phyloP scores from a whole-genome alignment of 2,113 vertebrate genomes.

The Podarcis cretensis region DNA sequence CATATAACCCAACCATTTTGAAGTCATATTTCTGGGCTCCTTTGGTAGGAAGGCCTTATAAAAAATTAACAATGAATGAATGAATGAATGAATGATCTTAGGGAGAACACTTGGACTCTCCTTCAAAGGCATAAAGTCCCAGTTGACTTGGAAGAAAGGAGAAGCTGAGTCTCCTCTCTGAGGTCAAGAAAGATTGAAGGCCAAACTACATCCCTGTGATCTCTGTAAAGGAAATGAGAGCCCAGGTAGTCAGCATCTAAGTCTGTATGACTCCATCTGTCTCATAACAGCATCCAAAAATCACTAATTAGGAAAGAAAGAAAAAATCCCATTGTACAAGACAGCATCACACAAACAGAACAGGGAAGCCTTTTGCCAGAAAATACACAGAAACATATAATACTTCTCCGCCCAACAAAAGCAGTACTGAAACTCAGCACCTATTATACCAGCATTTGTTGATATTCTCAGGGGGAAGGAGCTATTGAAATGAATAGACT shows the following conservation, averaged over 20 bases:
- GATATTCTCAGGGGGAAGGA: background rate
- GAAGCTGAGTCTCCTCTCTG: background rate
- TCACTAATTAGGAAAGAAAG: background rate
- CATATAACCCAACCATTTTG: too few species aligned
- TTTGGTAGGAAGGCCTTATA: too few species aligned
- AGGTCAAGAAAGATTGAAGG: background rate
- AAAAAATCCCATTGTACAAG: background rate
- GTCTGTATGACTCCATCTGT: background rate
- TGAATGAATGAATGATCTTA: too few species aligned
- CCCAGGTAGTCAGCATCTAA: background rate
- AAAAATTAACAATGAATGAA: too few species aligned
- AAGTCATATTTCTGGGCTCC: too few species aligned
- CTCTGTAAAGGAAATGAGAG: background rate
- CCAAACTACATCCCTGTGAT: background rate
- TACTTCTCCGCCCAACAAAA: background rate
- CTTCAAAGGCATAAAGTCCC: background rate
- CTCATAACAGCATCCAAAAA: conserved; percentile 8
- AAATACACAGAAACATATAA: background rate
- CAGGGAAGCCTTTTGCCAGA: background rate
- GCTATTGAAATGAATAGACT: background rate
- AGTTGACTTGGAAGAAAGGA: background rate
- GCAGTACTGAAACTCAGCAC: background rate
- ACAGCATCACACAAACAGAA: background rate
- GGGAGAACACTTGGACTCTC: background rate
- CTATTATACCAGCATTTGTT: fast-evolving